phyloP scores from a whole-genome alignment of 2,888 invertebrate genomes.

The Oscheius onirici region DNA sequence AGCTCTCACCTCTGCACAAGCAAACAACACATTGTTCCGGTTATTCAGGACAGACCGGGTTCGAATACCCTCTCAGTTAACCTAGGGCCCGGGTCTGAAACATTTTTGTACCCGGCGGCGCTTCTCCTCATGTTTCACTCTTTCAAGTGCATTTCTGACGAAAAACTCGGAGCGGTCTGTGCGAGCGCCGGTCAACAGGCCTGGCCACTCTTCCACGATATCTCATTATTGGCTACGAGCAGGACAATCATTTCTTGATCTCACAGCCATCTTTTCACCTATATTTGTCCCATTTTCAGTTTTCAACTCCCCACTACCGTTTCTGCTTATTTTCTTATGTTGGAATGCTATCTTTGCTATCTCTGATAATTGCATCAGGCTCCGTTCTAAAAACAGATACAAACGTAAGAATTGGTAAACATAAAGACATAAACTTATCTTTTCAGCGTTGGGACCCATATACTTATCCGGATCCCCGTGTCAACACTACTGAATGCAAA shows the following conservation, averaged over 20 bases:
- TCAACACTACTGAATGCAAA: conserved; percentile 59
- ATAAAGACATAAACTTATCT: not conserved
- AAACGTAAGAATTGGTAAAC: not conserved
- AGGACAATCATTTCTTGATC: not conserved
- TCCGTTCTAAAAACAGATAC: conserved; percentile 69
- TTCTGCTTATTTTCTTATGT: conserved; percentile 1
- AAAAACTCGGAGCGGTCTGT: conserved; percentile 31
- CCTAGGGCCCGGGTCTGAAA: conserved; percentile 3
- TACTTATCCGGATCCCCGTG: conserved; percentile 66
- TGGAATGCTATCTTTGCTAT: conserved; percentile 67
- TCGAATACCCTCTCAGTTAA: conserved; percentile 2
- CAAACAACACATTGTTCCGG: conserved; percentile 5
- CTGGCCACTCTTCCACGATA: conserved; percentile 24
- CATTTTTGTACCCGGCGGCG: conserved; percentile 25
- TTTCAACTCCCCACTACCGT: not conserved
- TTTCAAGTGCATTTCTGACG: conserved; percentile 34
- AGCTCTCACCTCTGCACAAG: too few species aligned
- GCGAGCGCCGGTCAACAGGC: conserved; percentile 29
- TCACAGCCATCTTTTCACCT: not conserved
- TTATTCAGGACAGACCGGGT: not conserved
- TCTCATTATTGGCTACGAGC: conserved; percentile 26
- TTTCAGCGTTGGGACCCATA: conserved; percentile 60
- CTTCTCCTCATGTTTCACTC: conserved; percentile 30
- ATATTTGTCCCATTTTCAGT: not conserved
- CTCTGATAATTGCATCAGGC: conserved; percentile 68